phyloP scores from a whole-genome alignment of 2,113 vertebrate genomes.

The Sigmodon hispidus region DNA sequence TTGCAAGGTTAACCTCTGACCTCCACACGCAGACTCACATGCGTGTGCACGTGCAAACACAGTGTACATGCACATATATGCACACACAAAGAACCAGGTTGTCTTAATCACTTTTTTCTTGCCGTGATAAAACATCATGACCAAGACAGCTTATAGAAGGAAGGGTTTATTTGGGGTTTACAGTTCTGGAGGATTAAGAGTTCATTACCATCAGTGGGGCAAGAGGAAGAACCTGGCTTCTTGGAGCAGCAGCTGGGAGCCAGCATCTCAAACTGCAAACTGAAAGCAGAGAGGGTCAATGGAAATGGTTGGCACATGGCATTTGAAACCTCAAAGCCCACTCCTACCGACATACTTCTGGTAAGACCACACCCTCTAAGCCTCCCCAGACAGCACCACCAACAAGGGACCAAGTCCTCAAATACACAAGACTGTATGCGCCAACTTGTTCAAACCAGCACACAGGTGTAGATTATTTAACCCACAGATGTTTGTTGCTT shows the following conservation, averaged over 20 bases:
- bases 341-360: neutral
- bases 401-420: neutral
- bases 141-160: neutral
- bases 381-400: neutral
- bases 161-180: neutral
- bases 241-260: neutral
- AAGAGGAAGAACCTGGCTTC: neutral
- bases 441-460: neutral
- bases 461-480: neutral
- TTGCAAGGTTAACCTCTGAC: neutral
- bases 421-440: neutral
- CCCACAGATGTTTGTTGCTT: neutral
- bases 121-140: neutral
- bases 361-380: too few species aligned
- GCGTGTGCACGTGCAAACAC: neutral
- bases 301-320: too few species aligned
- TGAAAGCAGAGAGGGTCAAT: too few species aligned
- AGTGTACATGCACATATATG: neutral
- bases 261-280: neutral
- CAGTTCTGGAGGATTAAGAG: neutral
- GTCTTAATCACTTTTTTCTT: neutral
- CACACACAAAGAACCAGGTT: neutral
- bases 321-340: neutral
- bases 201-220: neutral
- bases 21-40: neutral